These are phyloP conservation scores for Drosophila rufa DNA, from an alignment of 1,140 invertebrate genomes.

Conservation along the genomic window DNA sequence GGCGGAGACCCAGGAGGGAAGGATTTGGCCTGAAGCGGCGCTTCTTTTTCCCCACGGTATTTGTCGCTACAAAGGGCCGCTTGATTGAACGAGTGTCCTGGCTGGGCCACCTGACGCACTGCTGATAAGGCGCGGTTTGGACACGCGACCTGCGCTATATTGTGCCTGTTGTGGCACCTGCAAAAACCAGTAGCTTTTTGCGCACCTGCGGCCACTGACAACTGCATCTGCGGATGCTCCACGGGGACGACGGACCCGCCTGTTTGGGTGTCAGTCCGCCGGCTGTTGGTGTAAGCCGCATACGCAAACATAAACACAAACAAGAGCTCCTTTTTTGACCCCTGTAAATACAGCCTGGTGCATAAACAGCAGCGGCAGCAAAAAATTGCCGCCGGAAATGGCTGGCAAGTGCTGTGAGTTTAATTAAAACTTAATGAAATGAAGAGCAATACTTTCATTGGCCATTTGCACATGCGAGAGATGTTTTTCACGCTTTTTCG, in stretches of 20 bases:
- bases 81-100: conserved; percentile 64
- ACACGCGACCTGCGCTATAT: conserved; percentile 16
- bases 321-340: not conserved
- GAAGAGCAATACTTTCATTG: conserved; percentile 70
- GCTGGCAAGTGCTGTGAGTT: conserved; percentile 43
- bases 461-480: conserved; percentile 41
- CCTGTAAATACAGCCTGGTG: conserved; percentile 8
- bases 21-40: conserved; percentile 42
- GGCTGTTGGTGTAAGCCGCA: conserved; percentile 65
- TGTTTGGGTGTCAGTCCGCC: conserved; percentile 23
- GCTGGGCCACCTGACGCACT: conserved; percentile 22
- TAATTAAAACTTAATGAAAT: conserved; percentile 80
- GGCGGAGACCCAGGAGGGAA: no score
- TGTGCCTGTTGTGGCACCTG: not conserved
- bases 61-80: conserved; percentile 43
- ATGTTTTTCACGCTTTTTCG: conserved; percentile 5
- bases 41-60: conserved; percentile 41
- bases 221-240: conserved; percentile 42
- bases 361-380: conserved; percentile 8
- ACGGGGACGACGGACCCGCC: not conserved
- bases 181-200: conserved; percentile 26
- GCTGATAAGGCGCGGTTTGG: conserved; percentile 43
- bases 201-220: conserved; percentile 37
- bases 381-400: conserved; percentile 19
- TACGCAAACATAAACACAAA: conserved; percentile 40